phyloP scores from a whole-genome alignment of 2,797 vertebrate species.

The Crenuchus spilurus region DNA sequence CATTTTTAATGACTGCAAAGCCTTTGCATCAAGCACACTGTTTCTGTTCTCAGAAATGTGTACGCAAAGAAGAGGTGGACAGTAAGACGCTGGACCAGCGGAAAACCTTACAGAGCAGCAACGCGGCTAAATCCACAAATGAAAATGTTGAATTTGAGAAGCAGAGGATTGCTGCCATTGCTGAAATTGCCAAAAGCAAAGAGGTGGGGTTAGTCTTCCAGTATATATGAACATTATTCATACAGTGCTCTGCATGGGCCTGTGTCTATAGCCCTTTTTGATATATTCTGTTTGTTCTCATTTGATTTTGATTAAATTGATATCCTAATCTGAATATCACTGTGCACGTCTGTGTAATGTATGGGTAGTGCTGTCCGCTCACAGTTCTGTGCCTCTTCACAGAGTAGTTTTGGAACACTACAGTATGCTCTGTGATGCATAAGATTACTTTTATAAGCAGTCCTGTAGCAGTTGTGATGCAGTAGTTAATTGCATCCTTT shows the following conservation, averaged over 20 bases:
- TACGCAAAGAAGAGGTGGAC: conserved; percentile 85
- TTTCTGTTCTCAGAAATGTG: conserved; percentile 79
- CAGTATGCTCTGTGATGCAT: background rate
- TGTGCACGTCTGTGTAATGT: too few species aligned
- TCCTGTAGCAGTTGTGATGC: background rate
- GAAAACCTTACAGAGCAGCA: conserved; percentile 89
- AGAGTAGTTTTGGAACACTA: background rate
- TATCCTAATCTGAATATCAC: too few species aligned
- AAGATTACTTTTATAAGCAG: background rate
- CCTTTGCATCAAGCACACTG: background rate
- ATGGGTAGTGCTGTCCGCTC: background rate
- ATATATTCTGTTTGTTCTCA: too few species aligned
- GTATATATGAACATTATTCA: background rate
- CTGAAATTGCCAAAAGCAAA: conserved; percentile 96
- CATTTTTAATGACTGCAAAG: background rate
- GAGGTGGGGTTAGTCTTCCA: conserved; percentile 78
- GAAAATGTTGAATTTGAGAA: conserved; percentile 98
- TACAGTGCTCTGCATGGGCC: background rate
- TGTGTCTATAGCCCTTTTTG: background rate
- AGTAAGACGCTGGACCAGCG: conserved; percentile 90
- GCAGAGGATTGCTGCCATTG: conserved; percentile 94
- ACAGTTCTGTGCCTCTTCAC: background rate
- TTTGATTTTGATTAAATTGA: too few species aligned
- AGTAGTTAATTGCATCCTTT: background rate
- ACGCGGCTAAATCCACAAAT: conserved; percentile 75